Base-by-base conservation (phyloP, 2,113 vertebrate genomes). In the Microcebus ravelobensis region DNA sequence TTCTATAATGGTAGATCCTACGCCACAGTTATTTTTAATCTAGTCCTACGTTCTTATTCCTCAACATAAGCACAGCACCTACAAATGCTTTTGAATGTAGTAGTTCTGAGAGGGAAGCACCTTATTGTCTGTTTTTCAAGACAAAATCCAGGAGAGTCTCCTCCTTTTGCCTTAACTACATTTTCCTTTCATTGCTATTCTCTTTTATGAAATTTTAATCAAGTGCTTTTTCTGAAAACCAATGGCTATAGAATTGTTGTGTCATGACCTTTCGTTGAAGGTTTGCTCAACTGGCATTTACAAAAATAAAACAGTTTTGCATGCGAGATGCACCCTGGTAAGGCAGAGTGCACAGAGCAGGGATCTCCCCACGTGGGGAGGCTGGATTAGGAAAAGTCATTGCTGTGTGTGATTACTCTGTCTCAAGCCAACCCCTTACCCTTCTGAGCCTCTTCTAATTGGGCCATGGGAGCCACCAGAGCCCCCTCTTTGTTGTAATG, bases 11-110 rank as follows among this genome's bases (percentile, higher is more conserved):
- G 90, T 76, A 52, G 88, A 42, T 94, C 91, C 97, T 73, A 95
- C 57, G 4, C 96, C n/a, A 71, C 1, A 7, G 91, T 85, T 97
- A 97, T 97, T 98, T 98, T 97, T 92, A 95, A 87, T 82, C 52
- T 77, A 94, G 65, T 88, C 31, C 74, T 97, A 86, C 48, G 31
- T 93, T 95, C 87, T 95, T 87, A n/a, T 91, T 96, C 70, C 84
- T 96, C 63, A 90, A 57, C 45, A 67, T 79, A 94, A 0, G 14
- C 92, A 92, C 21, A 57, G 39, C 42, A 29, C 82, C 50, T 76
- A 95, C 68, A 86, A 86, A 80, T 82, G 77, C 61, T 90, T 95
- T 94, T 97, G 94, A 97, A 95, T 91, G 81, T 67, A 97, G 67
- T 91, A 70, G 85, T 63, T 89, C 95, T 39, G 14, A 4, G 17